These are phyloP conservation scores for Cephus spinipes DNA, from an alignment of 2,888 invertebrate species.

Conservation along the genomic window DNA sequence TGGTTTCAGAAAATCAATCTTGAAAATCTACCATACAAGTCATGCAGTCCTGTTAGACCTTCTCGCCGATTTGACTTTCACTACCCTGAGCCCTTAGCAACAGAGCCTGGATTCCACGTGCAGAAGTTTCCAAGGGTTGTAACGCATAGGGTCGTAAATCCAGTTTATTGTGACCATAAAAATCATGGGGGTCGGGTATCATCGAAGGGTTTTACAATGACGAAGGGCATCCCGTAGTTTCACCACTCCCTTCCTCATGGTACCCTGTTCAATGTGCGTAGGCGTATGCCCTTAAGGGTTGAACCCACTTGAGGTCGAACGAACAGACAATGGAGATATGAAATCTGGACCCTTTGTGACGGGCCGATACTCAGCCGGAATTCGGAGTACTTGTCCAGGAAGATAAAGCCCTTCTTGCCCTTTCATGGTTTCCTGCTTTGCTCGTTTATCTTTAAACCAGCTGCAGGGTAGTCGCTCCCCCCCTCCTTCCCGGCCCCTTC, in stretches of 20 bases:
- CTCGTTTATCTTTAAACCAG: conserved; percentile 57
- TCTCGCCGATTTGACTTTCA: conserved; percentile 50
- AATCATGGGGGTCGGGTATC: no score
- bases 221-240: conserved; percentile 40
- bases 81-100: conserved; percentile 41
- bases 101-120: background rate
- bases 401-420: conserved; percentile 15
- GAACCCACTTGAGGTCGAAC: conserved; percentile 23
- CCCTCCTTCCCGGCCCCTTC: background rate
- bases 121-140: no score
- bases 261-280: conserved; percentile 66
- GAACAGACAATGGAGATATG: no score
- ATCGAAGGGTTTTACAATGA: no score
- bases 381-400: background rate
- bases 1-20: conserved; percentile 10
- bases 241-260: conserved; percentile 55
- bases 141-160: no score
- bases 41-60: conserved; percentile 49
- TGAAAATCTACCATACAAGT: conserved; percentile 28
- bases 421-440: conserved; percentile 57
- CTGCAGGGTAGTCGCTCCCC: conserved; percentile 24
- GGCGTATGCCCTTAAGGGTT: conserved; percentile 65
- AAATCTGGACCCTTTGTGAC: no score
- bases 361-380: no score
- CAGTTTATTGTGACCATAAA: no score